Base-by-base conservation (phyloP, 2,888 invertebrate species). In the Aleiodes leptofemur region DNA sequence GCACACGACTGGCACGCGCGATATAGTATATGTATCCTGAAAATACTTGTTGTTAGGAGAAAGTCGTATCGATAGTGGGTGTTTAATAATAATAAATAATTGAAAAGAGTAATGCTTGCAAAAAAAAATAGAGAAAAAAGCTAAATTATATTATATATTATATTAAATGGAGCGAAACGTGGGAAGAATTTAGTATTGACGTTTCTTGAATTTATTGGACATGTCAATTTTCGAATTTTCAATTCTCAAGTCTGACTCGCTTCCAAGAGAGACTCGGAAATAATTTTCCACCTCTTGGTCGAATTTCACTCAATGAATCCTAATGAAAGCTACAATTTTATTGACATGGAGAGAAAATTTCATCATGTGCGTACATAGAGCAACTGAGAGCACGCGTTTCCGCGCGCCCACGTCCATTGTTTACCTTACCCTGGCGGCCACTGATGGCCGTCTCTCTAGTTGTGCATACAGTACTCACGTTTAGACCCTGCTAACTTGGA, bases 391-490 rank as follows among this genome's bases (percentile, higher is more conserved):
- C 68, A 43, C 78, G 70, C 73, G 82, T 78, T 81, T 81, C 83
- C 83, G 84, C 83, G 86, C 88, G 87, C 88, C 88, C 85, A 86
- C 87, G 86, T 85, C 85, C 86, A 88, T 88, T 88, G 88, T 88
- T 84, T 86, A 86, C 82, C 82, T 59, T 31, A 50, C n/a, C 57
- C 53, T 16, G 66, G 14, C 48, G 29, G 34, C 34, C 34, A 68
- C 68, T 57, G 64, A 55, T 81, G 82, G 72, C 79, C 79, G 81
- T 38, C 61, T 64, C 64, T 76, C 76, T 83, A 81, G 86, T 43
- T 43, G 43, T 43, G 43, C 88, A 87, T 87, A 88, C 88, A 89
- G 88, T 88, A 86, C 87, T 86, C 83, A 82, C 82, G 84, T 84
- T 84, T 83, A 76, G 73, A 78, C 34, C 4, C 76, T 23, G 71